Conservation (phyloP, 2,888 invertebrate genomes). For the Hirudinaria manillensis region DNA sequence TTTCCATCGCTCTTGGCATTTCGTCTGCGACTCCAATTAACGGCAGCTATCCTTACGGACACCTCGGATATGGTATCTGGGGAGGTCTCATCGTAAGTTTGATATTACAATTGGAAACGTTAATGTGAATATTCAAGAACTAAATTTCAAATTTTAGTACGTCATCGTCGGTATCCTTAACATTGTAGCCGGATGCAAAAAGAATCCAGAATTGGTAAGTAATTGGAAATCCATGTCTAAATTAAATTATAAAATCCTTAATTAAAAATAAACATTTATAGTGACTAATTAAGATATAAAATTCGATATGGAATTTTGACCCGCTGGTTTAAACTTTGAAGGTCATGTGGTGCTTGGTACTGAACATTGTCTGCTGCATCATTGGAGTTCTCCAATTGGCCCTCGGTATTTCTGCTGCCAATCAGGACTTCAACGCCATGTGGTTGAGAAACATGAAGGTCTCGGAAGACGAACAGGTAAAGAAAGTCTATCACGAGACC, state of each 20-base stretch:
- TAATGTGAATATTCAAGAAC: background rate
- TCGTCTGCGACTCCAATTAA: conserved; percentile 11
- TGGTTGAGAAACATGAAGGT: background rate
- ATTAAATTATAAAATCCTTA: no score
- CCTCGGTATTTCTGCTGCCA: conserved; percentile 17
- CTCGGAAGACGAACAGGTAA: background rate
- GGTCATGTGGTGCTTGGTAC: conserved; percentile 12
- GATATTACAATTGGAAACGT: no score
- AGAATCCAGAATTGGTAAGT: background rate
- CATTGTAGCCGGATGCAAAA: background rate
- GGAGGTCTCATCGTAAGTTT: background rate
- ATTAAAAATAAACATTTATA: no score
- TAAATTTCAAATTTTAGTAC: background rate
- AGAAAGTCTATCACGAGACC: background rate
- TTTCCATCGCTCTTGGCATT: conserved; percentile 11
- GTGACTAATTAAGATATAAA: no score
- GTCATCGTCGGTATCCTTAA: background rate
- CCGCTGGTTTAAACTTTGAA: background rate
- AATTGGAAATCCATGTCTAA: no score
- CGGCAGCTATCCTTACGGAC: conserved; percentile 20
- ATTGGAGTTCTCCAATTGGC: conserved; percentile 18
- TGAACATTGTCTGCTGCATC: conserved; percentile 16
- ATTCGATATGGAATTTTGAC: no score
- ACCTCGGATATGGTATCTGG: conserved; percentile 24
- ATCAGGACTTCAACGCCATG: conserved; percentile 24